These are phyloP conservation scores for Stigmatopora nigra DNA, from an alignment of 2,113 vertebrate genomes.

Conservation along the genomic window DNA sequence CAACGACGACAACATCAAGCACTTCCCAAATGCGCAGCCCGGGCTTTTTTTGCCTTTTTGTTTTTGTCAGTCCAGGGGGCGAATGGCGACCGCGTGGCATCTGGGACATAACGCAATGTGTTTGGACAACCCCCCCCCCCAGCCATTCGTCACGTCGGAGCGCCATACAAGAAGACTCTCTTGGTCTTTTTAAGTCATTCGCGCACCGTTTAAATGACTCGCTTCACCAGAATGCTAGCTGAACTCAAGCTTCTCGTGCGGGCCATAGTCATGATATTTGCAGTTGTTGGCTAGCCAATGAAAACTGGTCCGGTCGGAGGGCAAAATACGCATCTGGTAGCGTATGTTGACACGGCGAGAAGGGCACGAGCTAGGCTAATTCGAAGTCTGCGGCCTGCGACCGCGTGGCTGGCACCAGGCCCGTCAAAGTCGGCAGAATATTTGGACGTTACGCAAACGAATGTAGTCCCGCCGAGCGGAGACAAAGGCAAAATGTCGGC, in stretches of 20 bases:
- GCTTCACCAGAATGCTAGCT: too few relatives aligned
- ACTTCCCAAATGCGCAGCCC: neutral
- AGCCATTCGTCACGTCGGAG: neutral
- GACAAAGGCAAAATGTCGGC: conserved; percentile 33
- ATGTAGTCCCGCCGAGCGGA: conserved; percentile 14
- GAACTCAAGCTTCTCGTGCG: too few relatives aligned
- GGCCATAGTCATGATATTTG: too few relatives aligned
- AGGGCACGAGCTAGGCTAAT: too few relatives aligned
- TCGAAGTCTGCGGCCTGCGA: too few relatives aligned
- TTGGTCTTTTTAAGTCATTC: too few relatives aligned
- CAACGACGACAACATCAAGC: neutral
- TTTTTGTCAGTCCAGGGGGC: neutral
- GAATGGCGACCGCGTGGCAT: neutral
- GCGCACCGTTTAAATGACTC: too few relatives aligned
- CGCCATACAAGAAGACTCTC: neutral
- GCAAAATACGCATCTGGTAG: too few relatives aligned
- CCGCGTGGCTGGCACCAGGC: neutral
- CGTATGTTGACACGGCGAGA: too few relatives aligned
- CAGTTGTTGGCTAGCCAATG: too few relatives aligned
- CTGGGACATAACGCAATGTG: neutral
- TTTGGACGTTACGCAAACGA: neutral
- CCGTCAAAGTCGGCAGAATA: neutral
- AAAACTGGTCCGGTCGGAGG: too few relatives aligned
- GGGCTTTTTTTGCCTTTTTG: neutral
- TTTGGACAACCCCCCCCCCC: neutral